Percentiles rank a stretch among this genome's conserved stretches.
phyloP scores from a whole-genome alignment of 2,797 vertebrate species.

The Synanceia verrucosa region DNA sequence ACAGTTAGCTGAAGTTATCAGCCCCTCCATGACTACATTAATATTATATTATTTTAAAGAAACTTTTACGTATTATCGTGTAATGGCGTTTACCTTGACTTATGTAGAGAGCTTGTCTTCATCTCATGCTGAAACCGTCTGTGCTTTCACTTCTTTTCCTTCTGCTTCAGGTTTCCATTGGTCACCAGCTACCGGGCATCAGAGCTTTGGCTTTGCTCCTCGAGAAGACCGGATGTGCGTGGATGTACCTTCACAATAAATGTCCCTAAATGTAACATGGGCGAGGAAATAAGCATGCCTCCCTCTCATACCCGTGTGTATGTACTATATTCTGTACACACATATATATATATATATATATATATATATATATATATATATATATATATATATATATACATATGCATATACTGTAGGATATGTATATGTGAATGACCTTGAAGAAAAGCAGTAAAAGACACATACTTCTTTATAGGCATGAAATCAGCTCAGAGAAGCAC shows the following conservation, averaged over 20 bases:
- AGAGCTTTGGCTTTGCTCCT: too few relatives aligned
- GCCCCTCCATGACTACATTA: accelerated
- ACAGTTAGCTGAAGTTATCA: conserved; percentile 4
- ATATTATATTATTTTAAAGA: too few relatives aligned
- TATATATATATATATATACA: not conserved
- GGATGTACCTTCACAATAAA: conserved; percentile 28
- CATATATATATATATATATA: not conserved
- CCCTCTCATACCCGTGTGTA: not conserved
- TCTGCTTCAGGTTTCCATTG: not conserved
- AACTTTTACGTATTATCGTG: accelerated
- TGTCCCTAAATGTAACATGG: not conserved
- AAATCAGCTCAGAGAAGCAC: not conserved
- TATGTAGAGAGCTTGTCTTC: not conserved
- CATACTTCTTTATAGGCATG: not conserved
- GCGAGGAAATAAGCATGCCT: not conserved
- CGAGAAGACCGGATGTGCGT: not conserved
- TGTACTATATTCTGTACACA: not conserved
- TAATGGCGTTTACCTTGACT: conserved; percentile 11
- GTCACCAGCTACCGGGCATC: not conserved
- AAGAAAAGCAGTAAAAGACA: not conserved
- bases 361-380: not conserved
- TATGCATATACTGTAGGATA: not conserved
- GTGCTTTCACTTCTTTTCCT: not conserved
- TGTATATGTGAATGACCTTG: conserved; percentile 5
- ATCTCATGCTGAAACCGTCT: not conserved